These are phyloP conservation scores for Clupea harengus DNA, from an alignment of 2,113 vertebrate genomes.

Conservation along the genomic window DNA sequence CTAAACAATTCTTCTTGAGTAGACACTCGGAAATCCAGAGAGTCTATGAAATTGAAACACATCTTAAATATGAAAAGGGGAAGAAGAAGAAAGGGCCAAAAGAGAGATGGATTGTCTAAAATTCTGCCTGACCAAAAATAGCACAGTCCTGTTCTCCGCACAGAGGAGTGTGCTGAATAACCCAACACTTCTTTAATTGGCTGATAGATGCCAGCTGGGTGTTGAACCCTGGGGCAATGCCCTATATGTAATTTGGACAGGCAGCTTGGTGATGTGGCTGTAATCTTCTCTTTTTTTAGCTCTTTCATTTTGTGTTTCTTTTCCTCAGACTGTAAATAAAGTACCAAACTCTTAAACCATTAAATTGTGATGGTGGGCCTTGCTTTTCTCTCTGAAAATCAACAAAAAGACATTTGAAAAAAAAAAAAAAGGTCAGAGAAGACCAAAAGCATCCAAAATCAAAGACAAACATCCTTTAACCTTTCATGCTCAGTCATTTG, in stretches of 20 bases:
- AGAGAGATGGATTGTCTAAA: not conserved
- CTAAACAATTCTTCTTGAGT: not conserved
- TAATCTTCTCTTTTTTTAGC: not conserved
- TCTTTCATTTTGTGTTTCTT: not conserved
- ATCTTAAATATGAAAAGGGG: not conserved
- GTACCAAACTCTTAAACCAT: not conserved
- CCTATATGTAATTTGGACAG: not conserved
- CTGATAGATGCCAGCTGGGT: not conserved
- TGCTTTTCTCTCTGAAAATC: not conserved
- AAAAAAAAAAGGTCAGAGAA: not conserved
- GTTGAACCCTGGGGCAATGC: not conserved
- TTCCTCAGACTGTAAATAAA: not conserved
- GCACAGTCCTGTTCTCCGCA: not conserved
- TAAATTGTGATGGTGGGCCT: not conserved
- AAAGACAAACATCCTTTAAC: not conserved
- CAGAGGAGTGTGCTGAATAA: not conserved
- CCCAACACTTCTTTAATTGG: not conserved
- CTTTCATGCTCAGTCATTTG: not conserved
- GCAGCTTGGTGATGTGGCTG: not conserved
- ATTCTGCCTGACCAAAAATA: not conserved
- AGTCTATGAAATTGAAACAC: not conserved
- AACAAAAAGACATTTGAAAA: not conserved
- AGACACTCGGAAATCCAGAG: not conserved
- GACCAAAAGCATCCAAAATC: not conserved
- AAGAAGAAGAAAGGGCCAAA: not conserved